Percentiles rank a stretch among this genome's conserved stretches.
These are phyloP conservation scores for Chrysaora quinquecirrha DNA, from an alignment of 30 jellyfish, hydroid and myxozoan genomes.

Conservation along the genomic window DNA sequence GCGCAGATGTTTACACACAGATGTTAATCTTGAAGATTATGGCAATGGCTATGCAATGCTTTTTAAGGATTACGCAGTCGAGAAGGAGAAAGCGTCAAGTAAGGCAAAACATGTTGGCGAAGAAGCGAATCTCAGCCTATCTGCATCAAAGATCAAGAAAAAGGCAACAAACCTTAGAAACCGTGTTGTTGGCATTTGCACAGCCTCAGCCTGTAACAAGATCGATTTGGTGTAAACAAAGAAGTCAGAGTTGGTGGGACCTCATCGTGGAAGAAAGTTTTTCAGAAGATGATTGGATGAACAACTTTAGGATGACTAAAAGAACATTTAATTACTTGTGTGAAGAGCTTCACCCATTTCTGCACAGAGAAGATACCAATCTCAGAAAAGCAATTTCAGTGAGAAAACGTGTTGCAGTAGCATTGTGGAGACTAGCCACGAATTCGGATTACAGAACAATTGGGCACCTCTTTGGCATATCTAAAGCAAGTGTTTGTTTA, in stretches of 20 bases:
- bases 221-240: background rate
- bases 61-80: no score
- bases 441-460: conserved; percentile 30
- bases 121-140: no score
- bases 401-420: conserved; percentile 12
- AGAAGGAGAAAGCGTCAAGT: no score
- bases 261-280: background rate
- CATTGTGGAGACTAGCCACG: conserved; percentile 34
- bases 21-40: no score
- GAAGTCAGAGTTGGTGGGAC: background rate
- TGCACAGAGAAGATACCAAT: conserved; percentile 16
- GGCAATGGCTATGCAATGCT: no score
- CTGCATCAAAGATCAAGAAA: no score
- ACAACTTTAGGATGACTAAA: conserved; percentile 27
- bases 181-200: no score
- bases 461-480: conserved; percentile 41
- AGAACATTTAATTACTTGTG: conserved; percentile 15
- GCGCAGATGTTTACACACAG: no score
- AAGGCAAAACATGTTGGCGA: no score
- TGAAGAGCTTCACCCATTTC: conserved; percentile 15
- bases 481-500: conserved; percentile 39
- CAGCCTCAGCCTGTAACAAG: no score
- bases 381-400: conserved; percentile 27
- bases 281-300: background rate
- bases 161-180: no score